Evolutionary conservation across 2,797 vertebrate species (phyloP), one percentile per base, ranked within the genome.

Genomic region (Ciconia nigra): DNA sequence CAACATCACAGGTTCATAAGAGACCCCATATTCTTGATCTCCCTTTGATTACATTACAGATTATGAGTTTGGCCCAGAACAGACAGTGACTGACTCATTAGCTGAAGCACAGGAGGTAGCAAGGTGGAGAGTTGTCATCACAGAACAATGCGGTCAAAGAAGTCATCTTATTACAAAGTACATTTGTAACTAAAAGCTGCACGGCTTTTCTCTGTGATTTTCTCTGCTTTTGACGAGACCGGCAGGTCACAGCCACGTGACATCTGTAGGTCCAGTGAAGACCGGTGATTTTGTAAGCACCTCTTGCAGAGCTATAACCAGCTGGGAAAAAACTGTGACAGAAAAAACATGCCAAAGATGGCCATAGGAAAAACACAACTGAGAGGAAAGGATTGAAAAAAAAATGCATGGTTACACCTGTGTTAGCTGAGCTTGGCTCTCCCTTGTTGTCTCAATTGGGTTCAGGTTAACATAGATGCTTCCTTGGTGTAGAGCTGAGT

Each of bases 331-430:
- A 16, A 20, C 4, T 15, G 4, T 17, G 35, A 22, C 22, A 83
- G 18, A 51, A 39, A 37, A 69, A 18, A 2, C 0, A 1, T 28
- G 2, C 6, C 21, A 66, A 81, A 90, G 3, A 2, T n/a, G 9
- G 66, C 21, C 20, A 12, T 1, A 44, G 33, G 42, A 77, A 66
- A 81, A 94, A 66, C 1, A 21, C 4, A 70, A 46, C 12, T 26
- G 49, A 52, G 47, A 74, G 31, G 25, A 59, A 80, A 61, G 11
- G 3, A 49, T 0, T 74, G 62, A 71, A 44, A 5, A 28, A 58
- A 47, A 72, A 21, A 15, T 7, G 7, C 1, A 0, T 46, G 18
- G 3, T 77, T 15, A 29, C 21, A 61, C 2, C 37, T 55, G 6
- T 25, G 3, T 18, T 69, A 55, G 7, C 21, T 65, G 46, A 70